Conservation (phyloP, 2,113 vertebrate species). For the Seriola aureovittata region DNA sequence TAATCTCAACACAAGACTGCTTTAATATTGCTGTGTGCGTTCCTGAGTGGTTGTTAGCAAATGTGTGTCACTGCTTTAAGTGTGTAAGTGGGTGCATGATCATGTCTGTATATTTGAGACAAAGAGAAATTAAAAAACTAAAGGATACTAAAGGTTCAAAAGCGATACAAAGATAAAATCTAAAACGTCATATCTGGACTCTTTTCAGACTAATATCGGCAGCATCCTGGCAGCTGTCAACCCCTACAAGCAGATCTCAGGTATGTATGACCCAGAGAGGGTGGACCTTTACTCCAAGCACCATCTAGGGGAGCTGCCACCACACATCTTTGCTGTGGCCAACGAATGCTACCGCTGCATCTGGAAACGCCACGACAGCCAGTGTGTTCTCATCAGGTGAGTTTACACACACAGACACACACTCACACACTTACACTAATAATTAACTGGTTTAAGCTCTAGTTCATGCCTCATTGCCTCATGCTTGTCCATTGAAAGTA, state of each 20-base stretch:
- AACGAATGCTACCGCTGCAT: conserved; percentile 95
- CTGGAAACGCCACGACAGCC: conserved; percentile 94
- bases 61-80: background rate
- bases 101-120: background rate
- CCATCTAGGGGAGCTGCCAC: conserved; percentile 91
- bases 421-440: background rate
- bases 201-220: conserved; percentile 91
- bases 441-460: background rate
- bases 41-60: background rate
- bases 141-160: background rate
- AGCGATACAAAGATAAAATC: background rate
- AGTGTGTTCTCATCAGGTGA: conserved; percentile 94
- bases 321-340: conserved; percentile 92
- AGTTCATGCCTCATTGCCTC: background rate
- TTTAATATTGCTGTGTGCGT: background rate
- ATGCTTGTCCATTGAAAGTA: background rate
- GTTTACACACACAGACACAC: background rate
- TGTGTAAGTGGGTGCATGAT: background rate
- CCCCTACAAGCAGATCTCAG: conserved; percentile 90
- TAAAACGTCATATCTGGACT: background rate
- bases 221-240: conserved; percentile 94
- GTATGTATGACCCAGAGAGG: conserved; percentile 87
- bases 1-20: conserved; percentile 20
- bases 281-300: conserved; percentile 91
- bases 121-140: background rate